Conservation (phyloP, 2,113 vertebrate species). For the Ancistrus triradiatus region DNA sequence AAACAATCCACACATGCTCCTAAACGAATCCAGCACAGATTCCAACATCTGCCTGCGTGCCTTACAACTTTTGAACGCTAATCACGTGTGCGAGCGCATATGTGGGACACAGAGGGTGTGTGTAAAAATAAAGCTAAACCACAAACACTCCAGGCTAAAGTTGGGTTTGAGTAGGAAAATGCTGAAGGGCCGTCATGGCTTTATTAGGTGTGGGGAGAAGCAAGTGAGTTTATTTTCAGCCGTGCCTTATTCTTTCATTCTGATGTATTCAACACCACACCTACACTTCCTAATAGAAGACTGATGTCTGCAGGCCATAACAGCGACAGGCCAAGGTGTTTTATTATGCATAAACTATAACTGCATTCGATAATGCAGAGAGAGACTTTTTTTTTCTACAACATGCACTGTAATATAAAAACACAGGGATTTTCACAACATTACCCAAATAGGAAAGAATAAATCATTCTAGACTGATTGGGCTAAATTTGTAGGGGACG, state of each 20-base stretch:
- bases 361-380: too few relatives aligned
- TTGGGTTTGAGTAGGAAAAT: slow-evolving; percentile 41
- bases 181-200: slow-evolving; percentile 26
- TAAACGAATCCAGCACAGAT: not conserved
- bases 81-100: not conserved
- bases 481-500: too few relatives aligned
- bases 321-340: slow-evolving; percentile 17
- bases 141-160: slow-evolving; percentile 30
- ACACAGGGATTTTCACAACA: too few relatives aligned
- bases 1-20: slow-evolving; percentile 33
- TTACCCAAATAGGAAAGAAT: too few relatives aligned
- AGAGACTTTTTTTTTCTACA: too few relatives aligned
- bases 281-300: slow-evolving; percentile 4
- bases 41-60: too few relatives aligned
- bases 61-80: too few relatives aligned
- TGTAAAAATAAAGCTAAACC: slow-evolving; percentile 40
- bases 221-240: slow-evolving; percentile 48
- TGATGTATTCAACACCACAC: slow-evolving; percentile 34
- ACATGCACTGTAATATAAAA: too few relatives aligned
- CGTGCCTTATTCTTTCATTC: slow-evolving; percentile 25
- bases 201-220: slow-evolving; percentile 46
- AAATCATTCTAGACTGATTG: too few relatives aligned
- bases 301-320: not conserved
- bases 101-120: slow-evolving; percentile 12
- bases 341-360: too few relatives aligned